Conservation (phyloP, 2,888 invertebrate species). For the Nemotelus pantherinus region DNA sequence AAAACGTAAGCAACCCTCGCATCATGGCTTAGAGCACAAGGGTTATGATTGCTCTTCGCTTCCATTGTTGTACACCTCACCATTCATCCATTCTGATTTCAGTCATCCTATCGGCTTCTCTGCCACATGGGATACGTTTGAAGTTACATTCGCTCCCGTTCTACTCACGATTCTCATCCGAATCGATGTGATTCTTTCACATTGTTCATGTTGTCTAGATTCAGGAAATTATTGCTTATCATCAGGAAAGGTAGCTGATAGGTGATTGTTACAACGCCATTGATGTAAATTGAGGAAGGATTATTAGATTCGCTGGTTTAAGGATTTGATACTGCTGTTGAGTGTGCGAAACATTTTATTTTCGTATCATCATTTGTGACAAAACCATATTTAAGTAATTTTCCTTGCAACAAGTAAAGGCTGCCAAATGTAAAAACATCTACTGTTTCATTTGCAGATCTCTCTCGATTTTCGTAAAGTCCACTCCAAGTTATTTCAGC, state of each 20-base stretch:
- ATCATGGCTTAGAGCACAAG: not conserved
- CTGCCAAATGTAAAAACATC: no score
- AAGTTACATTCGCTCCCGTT: not conserved
- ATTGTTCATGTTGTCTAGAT: slow-evolving; percentile 26
- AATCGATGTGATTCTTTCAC: not conserved
- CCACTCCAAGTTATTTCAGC: no score
- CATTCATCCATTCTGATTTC: not conserved
- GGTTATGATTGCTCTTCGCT: slow-evolving; percentile 35
- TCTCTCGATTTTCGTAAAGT: no score
- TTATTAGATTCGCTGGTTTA: no score
- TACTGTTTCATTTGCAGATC: no score
- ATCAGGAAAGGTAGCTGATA: not conserved
- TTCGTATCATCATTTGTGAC: no score
- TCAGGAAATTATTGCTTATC: slow-evolving; percentile 29
- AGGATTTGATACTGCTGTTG: no score
- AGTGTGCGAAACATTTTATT: no score
- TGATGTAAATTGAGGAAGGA: not conserved
- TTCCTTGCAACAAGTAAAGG: no score
- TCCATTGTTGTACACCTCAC: slow-evolving; percentile 7
- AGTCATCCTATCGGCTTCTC: not conserved
- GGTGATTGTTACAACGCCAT: not conserved
- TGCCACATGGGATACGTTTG: not conserved
- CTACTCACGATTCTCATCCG: not conserved
- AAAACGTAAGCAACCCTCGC: not conserved
- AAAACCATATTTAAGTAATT: no score